Percentiles rank a stretch among this genome's conserved stretches.
Evolutionary conservation across 2,113 vertebrate genomes (phyloP).

Genomic region (Oreochromis tanganicae): DNA sequence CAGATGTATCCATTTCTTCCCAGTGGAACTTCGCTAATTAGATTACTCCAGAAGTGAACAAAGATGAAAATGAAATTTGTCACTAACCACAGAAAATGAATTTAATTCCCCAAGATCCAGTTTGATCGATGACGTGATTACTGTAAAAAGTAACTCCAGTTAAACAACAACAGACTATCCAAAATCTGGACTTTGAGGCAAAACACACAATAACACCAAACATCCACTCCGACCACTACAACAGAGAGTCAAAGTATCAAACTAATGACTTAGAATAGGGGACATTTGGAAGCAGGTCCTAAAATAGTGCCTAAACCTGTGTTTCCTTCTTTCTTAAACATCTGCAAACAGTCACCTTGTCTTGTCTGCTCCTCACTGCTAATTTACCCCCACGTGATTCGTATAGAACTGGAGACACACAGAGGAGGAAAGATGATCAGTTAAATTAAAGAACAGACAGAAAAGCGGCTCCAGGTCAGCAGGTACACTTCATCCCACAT

Average conservation of each 20-base stretch:
- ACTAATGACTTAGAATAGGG: not conserved
- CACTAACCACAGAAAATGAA: not conserved
- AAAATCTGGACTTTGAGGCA: not conserved
- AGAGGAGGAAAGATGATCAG: not conserved
- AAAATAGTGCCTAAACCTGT: conserved; percentile 25
- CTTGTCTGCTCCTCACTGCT: conserved; percentile 39
- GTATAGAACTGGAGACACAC: not conserved
- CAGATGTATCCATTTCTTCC: not conserved
- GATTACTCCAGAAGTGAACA: not conserved
- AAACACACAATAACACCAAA: not conserved
- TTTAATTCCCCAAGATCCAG: not conserved
- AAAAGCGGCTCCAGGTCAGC: conserved; percentile 4
- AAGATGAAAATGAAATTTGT: not conserved
- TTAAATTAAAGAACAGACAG: conserved; percentile 17
- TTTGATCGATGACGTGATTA: not conserved
- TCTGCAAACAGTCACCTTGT: conserved; percentile 51
- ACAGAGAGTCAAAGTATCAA: not conserved
- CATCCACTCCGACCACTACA: not conserved
- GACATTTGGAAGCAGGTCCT: not conserved
- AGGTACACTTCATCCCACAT: conserved; percentile 45
- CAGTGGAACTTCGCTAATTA: not conserved
- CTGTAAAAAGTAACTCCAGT: not conserved
- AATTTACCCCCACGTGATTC: conserved; percentile 47
- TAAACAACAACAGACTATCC: not conserved
- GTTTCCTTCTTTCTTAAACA: conserved; percentile 49